Conservation (phyloP, 2,888 invertebrate species). For the Acanthopleura granulata region DNA sequence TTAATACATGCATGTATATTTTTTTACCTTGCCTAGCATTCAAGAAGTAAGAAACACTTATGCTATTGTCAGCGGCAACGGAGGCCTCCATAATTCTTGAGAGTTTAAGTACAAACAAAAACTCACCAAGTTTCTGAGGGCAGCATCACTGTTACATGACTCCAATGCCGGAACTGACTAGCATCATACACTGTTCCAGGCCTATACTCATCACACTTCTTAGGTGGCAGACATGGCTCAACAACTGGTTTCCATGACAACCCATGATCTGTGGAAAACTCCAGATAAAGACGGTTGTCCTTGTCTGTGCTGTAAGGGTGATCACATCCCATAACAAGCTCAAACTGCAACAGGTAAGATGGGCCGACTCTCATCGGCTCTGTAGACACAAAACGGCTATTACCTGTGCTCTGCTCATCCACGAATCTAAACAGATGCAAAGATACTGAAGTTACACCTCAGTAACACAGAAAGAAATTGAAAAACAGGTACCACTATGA, state of each 20-base stretch:
- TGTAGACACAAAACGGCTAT: conserved; percentile 62
- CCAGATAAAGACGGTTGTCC: conserved; percentile 61
- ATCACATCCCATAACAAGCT: conserved; percentile 69
- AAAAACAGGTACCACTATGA: too few species aligned
- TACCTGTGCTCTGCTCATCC: conserved; percentile 39
- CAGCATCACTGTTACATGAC: conserved; percentile 65
- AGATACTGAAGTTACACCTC: too few species aligned
- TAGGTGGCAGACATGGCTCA: conserved; percentile 65
- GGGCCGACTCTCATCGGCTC: conserved; percentile 68
- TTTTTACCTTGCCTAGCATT: too few species aligned
- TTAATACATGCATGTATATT: too few species aligned
- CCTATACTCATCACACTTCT: conserved; percentile 60
- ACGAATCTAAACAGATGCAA: conserved; percentile 43
- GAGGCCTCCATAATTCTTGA: neutral
- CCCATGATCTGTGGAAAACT: conserved; percentile 69
- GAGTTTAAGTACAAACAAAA: conserved; percentile 3
- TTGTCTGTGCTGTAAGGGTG: conserved; percentile 44
- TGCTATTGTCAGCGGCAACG: too few species aligned
- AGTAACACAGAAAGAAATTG: too few species aligned
- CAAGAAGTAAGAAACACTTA: too few species aligned
- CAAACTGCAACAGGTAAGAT: conserved; percentile 70
- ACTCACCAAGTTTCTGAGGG: conserved; percentile 64
- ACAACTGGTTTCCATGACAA: conserved; percentile 67
- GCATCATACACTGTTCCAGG: conserved; percentile 66
- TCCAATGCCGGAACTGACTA: conserved; percentile 66